Evolutionary conservation across 2,888 invertebrate species (phyloP).

Genomic region (Lymantria monacha): DNA sequence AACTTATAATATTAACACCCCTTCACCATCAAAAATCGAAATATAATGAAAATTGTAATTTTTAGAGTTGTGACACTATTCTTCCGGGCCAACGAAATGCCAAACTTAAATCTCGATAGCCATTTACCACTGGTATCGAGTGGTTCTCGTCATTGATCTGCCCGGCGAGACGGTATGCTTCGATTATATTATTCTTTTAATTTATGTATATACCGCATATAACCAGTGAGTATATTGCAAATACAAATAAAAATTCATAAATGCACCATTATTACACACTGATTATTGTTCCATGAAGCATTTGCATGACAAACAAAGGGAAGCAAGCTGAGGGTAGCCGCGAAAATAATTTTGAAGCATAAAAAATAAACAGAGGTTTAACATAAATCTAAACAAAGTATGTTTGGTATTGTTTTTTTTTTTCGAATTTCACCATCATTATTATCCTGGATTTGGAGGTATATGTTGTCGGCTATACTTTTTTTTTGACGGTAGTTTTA

Average conservation of each 20-base stretch:
- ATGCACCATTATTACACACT: slow-evolving; percentile 17
- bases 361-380: slow-evolving; percentile 35
- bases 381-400: slow-evolving; percentile 32
- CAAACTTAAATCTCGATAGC: no score
- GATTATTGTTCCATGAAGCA: slow-evolving; percentile 37
- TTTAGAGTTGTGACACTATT: no score
- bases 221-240: no score
- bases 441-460: slow-evolving; percentile 31
- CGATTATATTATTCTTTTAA: no score
- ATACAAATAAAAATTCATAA: slow-evolving; percentile 11
- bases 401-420: slow-evolving; percentile 20
- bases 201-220: no score
- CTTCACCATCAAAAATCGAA: no score
- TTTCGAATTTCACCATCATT: slow-evolving; percentile 17
- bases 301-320: slow-evolving; percentile 50
- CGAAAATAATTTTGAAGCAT: slow-evolving; percentile 33
- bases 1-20: no score
- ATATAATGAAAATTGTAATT: no score
- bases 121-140: no score
- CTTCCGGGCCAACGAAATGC: no score
- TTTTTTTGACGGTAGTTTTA: slow-evolving; percentile 15
- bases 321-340: slow-evolving; percentile 28
- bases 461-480: slow-evolving; percentile 22
- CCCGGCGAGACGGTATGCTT: no score
- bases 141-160: no score